Base-by-base conservation (phyloP, 1,140 invertebrate genomes). In the Brachionus sp. region DNA sequence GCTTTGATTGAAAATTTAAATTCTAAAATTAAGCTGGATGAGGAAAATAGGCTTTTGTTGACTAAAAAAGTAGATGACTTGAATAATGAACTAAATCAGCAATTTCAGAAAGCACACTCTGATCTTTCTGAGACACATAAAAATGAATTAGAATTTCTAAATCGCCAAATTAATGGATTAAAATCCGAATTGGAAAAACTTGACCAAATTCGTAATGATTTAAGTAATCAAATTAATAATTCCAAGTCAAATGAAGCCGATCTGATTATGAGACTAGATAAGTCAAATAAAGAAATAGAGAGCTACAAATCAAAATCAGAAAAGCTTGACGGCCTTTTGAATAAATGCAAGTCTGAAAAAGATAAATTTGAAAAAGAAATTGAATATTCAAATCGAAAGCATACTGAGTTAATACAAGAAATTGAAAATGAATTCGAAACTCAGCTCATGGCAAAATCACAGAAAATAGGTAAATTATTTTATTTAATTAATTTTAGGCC, bases 71-170 rank as follows among this genome's bases (percentile, higher is more conserved):
- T 75, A 25, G 70, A 75, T n/a, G 23, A 46, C 25, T 75, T 75
- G 44, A 50, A 75, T 12, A 75, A 50, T 46, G 70, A 75, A 44
- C n/a, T 75, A 5, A 75, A 19, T 19, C 39, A 50, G 12, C 70
- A 75, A 50, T 75, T 75, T 46, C n/a, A 44, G n/a, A 75, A 75
- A 46, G 70, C 70, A 12, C 42, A 75, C n/a, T 46, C 42, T 9
- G 70, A 75, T 13, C 44, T 75, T 46, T 75, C 70, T 16, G 70
- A 75, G 5, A n/a, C 70, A 1, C 70, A 75, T 33, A 75, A 75
- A 46, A 50, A 46, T 29, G 70, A 75, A 29, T 29, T 75, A 2
- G 70, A 75, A 25, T 75, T 46, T 75, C 46, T 75, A 12, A 75
- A 75, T 46, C 37, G 42, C 25, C 37, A 46, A 75, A 75, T 75